Evolutionary conservation across 2,113 vertebrate genomes (phyloP), one percentile per base, ranked within the genome.

Genomic region (Australoheros scitulus): DNA sequence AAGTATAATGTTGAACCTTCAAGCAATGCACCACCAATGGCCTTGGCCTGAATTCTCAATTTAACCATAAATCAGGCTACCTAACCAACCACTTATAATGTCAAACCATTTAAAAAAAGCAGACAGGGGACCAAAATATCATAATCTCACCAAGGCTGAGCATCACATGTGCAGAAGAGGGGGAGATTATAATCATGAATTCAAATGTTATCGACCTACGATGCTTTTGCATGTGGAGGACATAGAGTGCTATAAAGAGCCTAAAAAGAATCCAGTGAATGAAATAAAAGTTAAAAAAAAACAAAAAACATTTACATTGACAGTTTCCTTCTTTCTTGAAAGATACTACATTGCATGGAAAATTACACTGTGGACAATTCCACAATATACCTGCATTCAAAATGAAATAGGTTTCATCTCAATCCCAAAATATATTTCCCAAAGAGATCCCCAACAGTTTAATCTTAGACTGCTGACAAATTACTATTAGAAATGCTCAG

Each of bases 1-100:
- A 34, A 7, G 32, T 34, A 34, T 34, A 34, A 34, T 7, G 32
- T 34, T 34, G 32, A 34, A 6, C 32, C 32, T 7, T 34, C 32
- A 65, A 65, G 22, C 63, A 65, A 34, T 34, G 32, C 2, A 34
- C 32, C 32, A 22, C 38, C 43, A 47, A 43, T 14, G 22, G 24
- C 22, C 38, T 26, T 17, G 63, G 63, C n/a, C 7, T 65, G n/a
- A 65, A 65, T 65, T 65, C 14, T 14, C 14, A 6, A 17, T 17
- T 65, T 43, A 43, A 26, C 4, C 38, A 22, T 22, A 64, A 41
- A 15, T 14, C 41, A 43, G 41, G 41, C 41, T 43, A 13, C 0
- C 0, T 13, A 64, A 43, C 0, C 0, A 65, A n/a, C 5, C 0
- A 1, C 36, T 43, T 43, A 65, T n/a, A 43, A 43, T n/a, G 43